phyloP scores from a whole-genome alignment of 1,140 invertebrate species.

The Euschistus heros region DNA sequence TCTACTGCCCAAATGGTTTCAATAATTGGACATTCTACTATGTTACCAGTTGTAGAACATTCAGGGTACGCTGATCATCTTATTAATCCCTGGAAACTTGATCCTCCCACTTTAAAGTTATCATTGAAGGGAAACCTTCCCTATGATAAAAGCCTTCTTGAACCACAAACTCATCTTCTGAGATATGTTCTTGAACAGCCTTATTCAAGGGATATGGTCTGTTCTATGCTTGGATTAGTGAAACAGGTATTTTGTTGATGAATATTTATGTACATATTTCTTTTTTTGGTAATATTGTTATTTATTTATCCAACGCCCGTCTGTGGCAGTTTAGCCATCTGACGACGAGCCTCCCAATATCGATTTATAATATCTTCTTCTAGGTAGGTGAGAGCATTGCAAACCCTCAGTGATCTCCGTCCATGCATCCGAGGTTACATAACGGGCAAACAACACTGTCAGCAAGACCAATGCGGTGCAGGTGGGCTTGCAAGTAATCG shows the following conservation, averaged over 20 bases:
- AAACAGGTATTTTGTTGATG: slow-evolving; percentile 51
- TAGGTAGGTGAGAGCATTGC: too few relatives aligned
- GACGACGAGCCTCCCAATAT: too few relatives aligned
- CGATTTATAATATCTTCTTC: too few relatives aligned
- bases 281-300: neutral
- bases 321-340: too few relatives aligned
- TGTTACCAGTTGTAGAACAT: slow-evolving; percentile 88
- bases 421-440: too few relatives aligned
- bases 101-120: slow-evolving; percentile 76
- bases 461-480: too few relatives aligned
- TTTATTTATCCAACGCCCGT: neutral
- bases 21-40: slow-evolving; percentile 76
- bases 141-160: slow-evolving; percentile 77
- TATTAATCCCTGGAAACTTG: slow-evolving; percentile 86
- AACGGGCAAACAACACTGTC: too few relatives aligned
- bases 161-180: slow-evolving; percentile 78
- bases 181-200: slow-evolving; percentile 89
- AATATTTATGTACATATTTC: neutral
- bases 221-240: slow-evolving; percentile 83
- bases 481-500: too few relatives aligned
- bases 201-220: slow-evolving; percentile 93
- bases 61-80: slow-evolving; percentile 78
- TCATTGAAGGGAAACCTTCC: slow-evolving; percentile 83
- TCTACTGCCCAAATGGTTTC: slow-evolving; percentile 90
- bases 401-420: too few relatives aligned